phyloP scores from a whole-genome alignment of 2,113 vertebrate genomes.

The Chrysochloris asiatica region DNA sequence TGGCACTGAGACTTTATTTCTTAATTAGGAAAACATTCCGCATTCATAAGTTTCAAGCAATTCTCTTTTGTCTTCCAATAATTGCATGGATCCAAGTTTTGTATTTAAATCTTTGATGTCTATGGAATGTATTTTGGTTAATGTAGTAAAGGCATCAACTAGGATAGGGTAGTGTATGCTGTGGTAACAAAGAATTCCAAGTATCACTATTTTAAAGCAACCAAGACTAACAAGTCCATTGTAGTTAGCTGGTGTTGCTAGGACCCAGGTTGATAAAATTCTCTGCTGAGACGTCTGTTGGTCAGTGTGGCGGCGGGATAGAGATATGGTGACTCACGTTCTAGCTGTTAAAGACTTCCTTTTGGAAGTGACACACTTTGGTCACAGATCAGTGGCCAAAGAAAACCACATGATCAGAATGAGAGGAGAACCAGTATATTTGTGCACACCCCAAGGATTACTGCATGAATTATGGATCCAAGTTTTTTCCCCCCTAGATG shows the following conservation, averaged over 20 bases:
- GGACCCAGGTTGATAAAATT: neutral
- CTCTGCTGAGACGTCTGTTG: accelerated
- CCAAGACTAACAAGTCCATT: neutral
- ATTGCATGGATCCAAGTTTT: neutral
- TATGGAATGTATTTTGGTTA: neutral
- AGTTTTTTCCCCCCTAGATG: neutral
- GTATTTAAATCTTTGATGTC: neutral
- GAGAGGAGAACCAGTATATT: neutral
- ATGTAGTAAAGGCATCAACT: neutral
- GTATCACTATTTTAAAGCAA: neutral
- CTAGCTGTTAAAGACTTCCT: neutral
- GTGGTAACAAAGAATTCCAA: neutral
- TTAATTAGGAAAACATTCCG: neutral
- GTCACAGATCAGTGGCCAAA: neutral
- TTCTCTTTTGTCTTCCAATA: neutral
- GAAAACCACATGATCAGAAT: neutral
- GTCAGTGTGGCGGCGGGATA: too few relatives aligned
- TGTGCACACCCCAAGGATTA: neutral
- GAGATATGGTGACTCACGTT: accelerated
- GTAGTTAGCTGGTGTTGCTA: neutral
- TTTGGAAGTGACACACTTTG: neutral
- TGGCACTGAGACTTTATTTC: neutral
- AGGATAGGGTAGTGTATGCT: neutral
- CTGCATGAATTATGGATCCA: neutral
- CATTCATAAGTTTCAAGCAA: neutral